phyloP scores from a whole-genome alignment of 2,797 vertebrate genomes.

The Valencia hispanica region DNA sequence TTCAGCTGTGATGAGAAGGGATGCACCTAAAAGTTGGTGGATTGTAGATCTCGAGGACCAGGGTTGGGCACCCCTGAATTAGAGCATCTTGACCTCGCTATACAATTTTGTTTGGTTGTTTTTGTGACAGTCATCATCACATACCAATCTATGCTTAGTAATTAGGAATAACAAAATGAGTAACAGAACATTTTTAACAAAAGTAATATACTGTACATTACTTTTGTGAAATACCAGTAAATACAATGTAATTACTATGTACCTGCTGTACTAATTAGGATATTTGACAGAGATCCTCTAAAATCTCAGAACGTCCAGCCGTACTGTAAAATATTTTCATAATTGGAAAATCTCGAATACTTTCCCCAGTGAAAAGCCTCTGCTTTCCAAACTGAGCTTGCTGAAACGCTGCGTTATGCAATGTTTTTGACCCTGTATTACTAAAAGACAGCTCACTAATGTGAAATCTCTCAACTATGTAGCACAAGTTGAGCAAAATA shows the following conservation, averaged over 20 bases:
- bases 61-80: too few species aligned
- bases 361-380: neutral
- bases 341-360: neutral
- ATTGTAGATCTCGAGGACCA: too few species aligned
- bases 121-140: neutral
- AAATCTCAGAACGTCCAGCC: neutral
- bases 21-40: too few species aligned
- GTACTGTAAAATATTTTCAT: neutral
- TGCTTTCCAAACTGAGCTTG: constrained; percentile 15
- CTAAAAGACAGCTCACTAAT: constrained; percentile 12
- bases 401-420: constrained; percentile 17
- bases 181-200: neutral
- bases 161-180: neutral
- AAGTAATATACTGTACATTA: neutral
- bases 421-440: constrained; percentile 33
- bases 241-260: neutral
- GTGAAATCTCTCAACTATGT: constrained; percentile 43
- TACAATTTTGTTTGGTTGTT: neutral
- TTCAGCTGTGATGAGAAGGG: too few species aligned
- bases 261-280: neutral
- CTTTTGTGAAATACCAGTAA: too few species aligned
- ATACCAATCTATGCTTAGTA: neutral
- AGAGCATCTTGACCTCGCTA: too few species aligned
- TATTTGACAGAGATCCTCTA: neutral
- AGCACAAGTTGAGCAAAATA: constrained; percentile 39